Evolutionary conservation across 2,888 invertebrate genomes (phyloP).

Genomic region (Cristatella mucedo): DNA sequence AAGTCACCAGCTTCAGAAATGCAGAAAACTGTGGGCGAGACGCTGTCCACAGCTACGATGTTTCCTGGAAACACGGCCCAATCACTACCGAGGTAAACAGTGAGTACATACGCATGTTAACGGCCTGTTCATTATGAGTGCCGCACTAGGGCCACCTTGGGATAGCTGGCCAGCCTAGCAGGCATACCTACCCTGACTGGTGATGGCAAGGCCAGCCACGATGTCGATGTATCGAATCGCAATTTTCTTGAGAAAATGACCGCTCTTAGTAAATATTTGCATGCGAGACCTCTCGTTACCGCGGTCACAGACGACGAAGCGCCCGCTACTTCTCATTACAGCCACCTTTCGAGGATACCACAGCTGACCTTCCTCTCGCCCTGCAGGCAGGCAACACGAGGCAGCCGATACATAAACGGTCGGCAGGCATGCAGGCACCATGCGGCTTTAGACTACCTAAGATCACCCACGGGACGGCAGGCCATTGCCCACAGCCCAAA

Average conservation of each 20-base stretch:
- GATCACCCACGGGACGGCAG: too few species aligned
- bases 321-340: constrained; percentile 31
- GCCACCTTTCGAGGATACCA: constrained; percentile 96
- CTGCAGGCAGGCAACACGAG: constrained; percentile 15
- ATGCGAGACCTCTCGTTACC: constrained; percentile 88
- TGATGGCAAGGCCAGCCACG: constrained; percentile 80
- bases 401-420: neutral
- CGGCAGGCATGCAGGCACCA: too few species aligned
- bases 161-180: too few species aligned
- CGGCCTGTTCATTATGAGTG: too few species aligned
- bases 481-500: too few species aligned
- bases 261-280: constrained; percentile 91
- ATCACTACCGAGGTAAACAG: too few species aligned
- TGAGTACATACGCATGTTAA: too few species aligned
- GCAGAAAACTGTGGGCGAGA: constrained; percentile 86
- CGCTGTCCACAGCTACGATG: constrained; percentile 90
- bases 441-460: too few species aligned
- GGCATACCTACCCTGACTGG: constrained; percentile 54
- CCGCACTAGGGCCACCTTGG: too few species aligned
- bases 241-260: constrained; percentile 86
- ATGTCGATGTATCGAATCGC: constrained; percentile 48
- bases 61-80: constrained; percentile 38
- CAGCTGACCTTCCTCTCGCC: constrained; percentile 71
- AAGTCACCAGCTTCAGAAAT: constrained; percentile 80
- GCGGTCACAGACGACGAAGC: constrained; percentile 79